phyloP scores from a whole-genome alignment of 2,113 vertebrate species.

The Xiphorhynchus elegans region DNA sequence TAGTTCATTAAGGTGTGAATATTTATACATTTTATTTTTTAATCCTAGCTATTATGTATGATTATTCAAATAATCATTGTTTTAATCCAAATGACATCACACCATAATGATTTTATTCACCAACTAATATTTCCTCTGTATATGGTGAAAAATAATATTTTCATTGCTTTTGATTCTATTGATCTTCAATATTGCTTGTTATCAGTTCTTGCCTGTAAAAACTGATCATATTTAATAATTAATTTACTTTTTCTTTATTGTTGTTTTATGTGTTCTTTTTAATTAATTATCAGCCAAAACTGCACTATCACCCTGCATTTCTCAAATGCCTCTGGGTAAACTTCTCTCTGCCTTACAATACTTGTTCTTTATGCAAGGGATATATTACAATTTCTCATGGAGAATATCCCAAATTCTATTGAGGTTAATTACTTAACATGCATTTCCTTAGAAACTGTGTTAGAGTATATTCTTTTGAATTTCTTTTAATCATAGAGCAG shows the following conservation, averaged over 20 bases:
- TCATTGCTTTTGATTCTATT: neutral
- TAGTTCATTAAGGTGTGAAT: neutral
- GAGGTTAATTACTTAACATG: slow-evolving; percentile 13
- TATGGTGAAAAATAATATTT: fast-evolving
- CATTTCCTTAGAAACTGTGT: neutral
- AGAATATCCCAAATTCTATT: neutral
- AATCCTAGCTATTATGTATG: neutral
- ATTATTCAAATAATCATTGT: neutral
- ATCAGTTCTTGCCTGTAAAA: neutral
- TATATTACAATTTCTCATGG: neutral
- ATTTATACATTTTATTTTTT: neutral
- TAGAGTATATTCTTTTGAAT: neutral
- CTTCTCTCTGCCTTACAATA: neutral
- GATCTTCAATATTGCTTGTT: neutral
- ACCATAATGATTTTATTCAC: neutral
- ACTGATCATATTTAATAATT: neutral
- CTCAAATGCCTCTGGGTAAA: neutral
- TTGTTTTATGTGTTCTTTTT: neutral
- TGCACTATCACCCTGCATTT: neutral
- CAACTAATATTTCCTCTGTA: neutral
- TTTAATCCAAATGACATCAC: neutral
- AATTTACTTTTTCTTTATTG: neutral
- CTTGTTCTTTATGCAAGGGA: neutral
- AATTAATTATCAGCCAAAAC: neutral
- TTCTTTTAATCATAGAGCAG: neutral